Base-by-base conservation (phyloP, 2,888 invertebrate genomes). In the Eristalis intricaria region DNA sequence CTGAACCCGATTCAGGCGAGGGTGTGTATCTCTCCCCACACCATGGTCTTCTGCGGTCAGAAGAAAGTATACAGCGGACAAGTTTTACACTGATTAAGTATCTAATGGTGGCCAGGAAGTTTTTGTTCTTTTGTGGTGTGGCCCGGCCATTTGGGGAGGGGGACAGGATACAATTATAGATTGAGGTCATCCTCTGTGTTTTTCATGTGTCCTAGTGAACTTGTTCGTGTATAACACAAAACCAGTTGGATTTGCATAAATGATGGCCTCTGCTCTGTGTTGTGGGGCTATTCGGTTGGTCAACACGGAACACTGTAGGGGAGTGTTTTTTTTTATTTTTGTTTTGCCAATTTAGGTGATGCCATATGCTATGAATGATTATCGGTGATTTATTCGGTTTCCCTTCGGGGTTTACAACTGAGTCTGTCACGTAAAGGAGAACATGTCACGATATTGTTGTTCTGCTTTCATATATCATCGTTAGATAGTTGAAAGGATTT, bases 1-100 rank as follows among this genome's bases (percentile, higher is more conserved):
- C 38, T 38, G 38, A 38, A 38, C 38, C 38, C 13, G 38, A 38
- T 13, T 38, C 4, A 13, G 2, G 38, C 38, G 13, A 13, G 38
- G 38, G 58, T 58, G 58, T 23, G 58, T 7, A 5, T 19, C n/a
- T 50, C 8, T 7, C n/a, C 32, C 5, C 32, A 29, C 29, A 3
- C 29, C 29, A 29, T 32, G n/a, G 8, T 50, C 19, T 8, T 50
- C 19, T 50, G 50, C 50, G 50, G 50, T 50, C 50, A 8, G 8
- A 19, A 5, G 50, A 50, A 19, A 50, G 19, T 50, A 50, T 50
- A 50, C n/a, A 19, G 50, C 50, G 50, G 8, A 50, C 50, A 50
- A 50, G 50, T 50, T 50, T 50, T 50, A 50, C 50, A 50, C 50
- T 50, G 50, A 50, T 50, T 50, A 50, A 50, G 50, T 50, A 50